A percentile compares a stretch with the other conserved stretches of the same genome.
These are phyloP conservation scores for Drosophila mayaguana DNA, from an alignment of 2,888 invertebrate species.

Conservation along the genomic window DNA sequence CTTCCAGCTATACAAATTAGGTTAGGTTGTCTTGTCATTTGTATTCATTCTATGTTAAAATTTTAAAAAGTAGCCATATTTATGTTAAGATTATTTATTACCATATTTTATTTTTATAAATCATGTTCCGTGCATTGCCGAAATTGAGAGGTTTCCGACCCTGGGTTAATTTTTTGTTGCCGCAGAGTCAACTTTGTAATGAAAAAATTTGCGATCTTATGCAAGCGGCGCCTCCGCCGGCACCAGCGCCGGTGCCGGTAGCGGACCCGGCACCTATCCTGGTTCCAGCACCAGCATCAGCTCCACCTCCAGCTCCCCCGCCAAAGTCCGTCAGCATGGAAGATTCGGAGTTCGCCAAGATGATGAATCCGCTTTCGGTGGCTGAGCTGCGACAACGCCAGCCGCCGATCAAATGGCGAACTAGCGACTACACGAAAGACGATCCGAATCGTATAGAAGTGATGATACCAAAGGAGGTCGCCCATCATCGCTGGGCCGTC, in stretches of 20 bases:
- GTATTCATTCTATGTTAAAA: background rate
- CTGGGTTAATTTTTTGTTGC: background rate
- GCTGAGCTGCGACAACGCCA: conserved; percentile 17
- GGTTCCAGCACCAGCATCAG: background rate
- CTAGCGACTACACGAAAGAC: conserved; percentile 17
- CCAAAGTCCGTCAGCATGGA: no score
- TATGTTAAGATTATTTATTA: background rate
- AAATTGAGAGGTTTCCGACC: conserved; percentile 48
- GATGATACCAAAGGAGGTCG: conserved; percentile 22
- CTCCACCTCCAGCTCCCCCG: background rate
- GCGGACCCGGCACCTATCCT: background rate
- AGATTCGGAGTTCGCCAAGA: conserved; percentile 6
- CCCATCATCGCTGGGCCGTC: conserved; percentile 33
- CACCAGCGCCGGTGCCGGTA: background rate
- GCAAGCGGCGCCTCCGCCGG: conserved; percentile 3
- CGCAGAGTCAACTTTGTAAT: conserved; percentile 9
- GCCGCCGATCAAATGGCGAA: conserved; percentile 13
- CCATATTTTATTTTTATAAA: conserved; percentile 2
- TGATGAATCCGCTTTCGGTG: conserved; percentile 14
- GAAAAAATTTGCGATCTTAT: background rate
- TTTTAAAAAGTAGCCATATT: conserved; percentile 14
- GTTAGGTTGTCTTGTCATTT: background rate
- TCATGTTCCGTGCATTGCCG: conserved; percentile 38
- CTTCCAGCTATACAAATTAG: background rate
- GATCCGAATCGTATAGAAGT: conserved; percentile 17